Percentiles rank a stretch among this genome's conserved stretches.
Conservation (phyloP, 2,888 invertebrate species). For the Netelia inedita region DNA sequence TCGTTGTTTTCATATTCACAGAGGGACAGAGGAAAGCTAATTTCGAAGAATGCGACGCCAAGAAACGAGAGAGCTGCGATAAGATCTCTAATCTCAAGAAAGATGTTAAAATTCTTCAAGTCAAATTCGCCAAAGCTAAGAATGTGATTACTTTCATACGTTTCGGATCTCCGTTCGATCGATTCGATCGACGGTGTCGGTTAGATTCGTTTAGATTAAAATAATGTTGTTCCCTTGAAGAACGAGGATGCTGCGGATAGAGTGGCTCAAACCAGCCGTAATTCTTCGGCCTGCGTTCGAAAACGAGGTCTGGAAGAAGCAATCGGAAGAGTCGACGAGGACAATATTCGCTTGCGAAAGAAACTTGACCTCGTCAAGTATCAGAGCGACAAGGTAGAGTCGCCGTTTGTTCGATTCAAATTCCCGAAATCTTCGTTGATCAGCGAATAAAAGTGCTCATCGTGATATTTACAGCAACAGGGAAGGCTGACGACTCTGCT, state of each 20-base stretch:
- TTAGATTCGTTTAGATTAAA: slow-evolving; percentile 68
- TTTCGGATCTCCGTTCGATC: not conserved
- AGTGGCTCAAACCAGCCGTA: slow-evolving; percentile 73
- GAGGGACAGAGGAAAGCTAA: slow-evolving; percentile 95
- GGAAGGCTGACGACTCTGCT: slow-evolving; percentile 78
- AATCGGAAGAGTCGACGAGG: slow-evolving; percentile 77
- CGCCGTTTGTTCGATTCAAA: not conserved
- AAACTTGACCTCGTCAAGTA: slow-evolving; percentile 91
- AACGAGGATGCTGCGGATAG: slow-evolving; percentile 80
- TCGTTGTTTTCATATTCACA: slow-evolving; percentile 80
- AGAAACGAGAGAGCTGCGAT: slow-evolving; percentile 90
- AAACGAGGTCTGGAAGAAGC: slow-evolving; percentile 79
- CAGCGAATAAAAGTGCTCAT: not conserved
- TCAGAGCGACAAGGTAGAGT: slow-evolving; percentile 87
- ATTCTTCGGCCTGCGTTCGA: slow-evolving; percentile 76
- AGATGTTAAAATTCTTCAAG: slow-evolving; percentile 89
- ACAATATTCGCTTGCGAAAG: slow-evolving; percentile 86
- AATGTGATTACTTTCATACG: slow-evolving; percentile 79
- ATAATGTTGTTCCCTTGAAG: slow-evolving; percentile 71
- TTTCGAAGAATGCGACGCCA: slow-evolving; percentile 92
- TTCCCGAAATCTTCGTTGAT: not conserved
- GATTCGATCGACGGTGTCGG: not conserved
- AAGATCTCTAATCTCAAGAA: slow-evolving; percentile 91
- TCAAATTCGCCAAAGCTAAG: slow-evolving; percentile 87
- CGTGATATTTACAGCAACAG: slow-evolving; percentile 76